Base-by-base conservation (phyloP, 2,113 vertebrate species). In the Haliaeetus leucogaster region DNA sequence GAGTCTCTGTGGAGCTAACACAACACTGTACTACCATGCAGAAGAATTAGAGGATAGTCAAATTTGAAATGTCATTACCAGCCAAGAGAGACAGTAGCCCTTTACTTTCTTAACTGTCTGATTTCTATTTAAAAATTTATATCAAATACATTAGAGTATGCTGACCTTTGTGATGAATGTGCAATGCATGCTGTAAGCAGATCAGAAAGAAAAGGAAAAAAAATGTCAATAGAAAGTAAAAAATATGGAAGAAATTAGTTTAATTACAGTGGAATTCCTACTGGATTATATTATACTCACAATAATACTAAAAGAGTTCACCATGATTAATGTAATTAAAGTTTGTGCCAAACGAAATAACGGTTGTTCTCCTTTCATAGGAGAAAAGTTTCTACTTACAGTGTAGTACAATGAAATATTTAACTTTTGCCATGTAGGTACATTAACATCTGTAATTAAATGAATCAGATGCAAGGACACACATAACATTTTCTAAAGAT, bases 161-260 rank as follows among this genome's bases (percentile, higher is more conserved):
- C 40, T 96, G 80, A 94, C 76, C 91, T 90, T 96, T 96, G 32
- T 89, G 88, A 97, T 96, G 90, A 95, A 90, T 76, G 29, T 81
- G 72, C 58, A 65, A 86, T 82, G 27, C 42, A 78, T 63, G 32
- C 52, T 82, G 32, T 68, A 86, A 94, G 52, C 59, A 81, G 87
- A 95, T 86, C 89, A 95, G 74, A 94, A 90, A 76, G 26, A 88
- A 93, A 86, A 78, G 79, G 81, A 77, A 62, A 72, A 94, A 67
- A 95, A 94, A 95, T 74, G n/a, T 22, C 25, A 94, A 77, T 59
- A 93, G 42, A 91, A 92, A 55, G 52, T 53, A 79, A 67, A 91
- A 97, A 97, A 70, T 71, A 92, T 43, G 79, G 91, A 79, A 86
- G 27, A 97, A 96, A 95, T 95, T 67, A 66, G 66, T 86, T 96